Conservation (phyloP, 2,113 vertebrate species). For the Salvelinus alpinus region DNA sequence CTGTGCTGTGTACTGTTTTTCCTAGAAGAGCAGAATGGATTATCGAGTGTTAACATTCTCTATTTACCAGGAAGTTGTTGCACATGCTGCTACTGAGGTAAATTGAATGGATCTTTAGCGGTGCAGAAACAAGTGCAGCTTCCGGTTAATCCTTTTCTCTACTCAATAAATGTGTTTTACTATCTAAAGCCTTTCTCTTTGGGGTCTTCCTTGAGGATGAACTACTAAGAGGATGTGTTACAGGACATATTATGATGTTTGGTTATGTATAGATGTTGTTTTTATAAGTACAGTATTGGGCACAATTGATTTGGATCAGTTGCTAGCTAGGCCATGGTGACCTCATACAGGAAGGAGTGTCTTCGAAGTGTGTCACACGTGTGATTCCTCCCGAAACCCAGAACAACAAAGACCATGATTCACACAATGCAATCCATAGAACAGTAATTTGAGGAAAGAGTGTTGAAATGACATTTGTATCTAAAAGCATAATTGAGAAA, state of each 20-base stretch:
- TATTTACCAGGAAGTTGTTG: constrained; percentile 30
- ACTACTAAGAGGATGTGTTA: background rate
- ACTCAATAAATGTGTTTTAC: constrained; percentile 70
- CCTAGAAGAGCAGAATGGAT: constrained; percentile 24
- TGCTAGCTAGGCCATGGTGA: too few relatives aligned
- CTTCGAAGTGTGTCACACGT: too few relatives aligned
- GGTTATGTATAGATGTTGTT: background rate
- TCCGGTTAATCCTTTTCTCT: constrained; percentile 49
- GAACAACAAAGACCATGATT: too few relatives aligned
- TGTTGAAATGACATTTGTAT: too few relatives aligned
- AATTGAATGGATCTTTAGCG: constrained; percentile 52
- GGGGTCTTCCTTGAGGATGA: constrained; percentile 36
- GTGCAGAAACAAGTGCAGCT: constrained; percentile 54
- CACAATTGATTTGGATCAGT: too few relatives aligned
- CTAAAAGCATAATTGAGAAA: too few relatives aligned
- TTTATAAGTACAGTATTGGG: background rate
- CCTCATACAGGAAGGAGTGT: too few relatives aligned
- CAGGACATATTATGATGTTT: background rate
- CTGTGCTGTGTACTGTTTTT: constrained; percentile 11
- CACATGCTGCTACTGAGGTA: constrained; percentile 56
- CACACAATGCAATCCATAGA: too few relatives aligned
- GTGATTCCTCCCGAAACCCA: too few relatives aligned
- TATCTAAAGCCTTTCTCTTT: constrained; percentile 53
- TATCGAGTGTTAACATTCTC: constrained; percentile 27
- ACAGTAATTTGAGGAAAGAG: too few relatives aligned